These are phyloP conservation scores for Microcebus ravelobensis DNA, from an alignment of 2,113 vertebrate genomes.

Conservation along the genomic window DNA sequence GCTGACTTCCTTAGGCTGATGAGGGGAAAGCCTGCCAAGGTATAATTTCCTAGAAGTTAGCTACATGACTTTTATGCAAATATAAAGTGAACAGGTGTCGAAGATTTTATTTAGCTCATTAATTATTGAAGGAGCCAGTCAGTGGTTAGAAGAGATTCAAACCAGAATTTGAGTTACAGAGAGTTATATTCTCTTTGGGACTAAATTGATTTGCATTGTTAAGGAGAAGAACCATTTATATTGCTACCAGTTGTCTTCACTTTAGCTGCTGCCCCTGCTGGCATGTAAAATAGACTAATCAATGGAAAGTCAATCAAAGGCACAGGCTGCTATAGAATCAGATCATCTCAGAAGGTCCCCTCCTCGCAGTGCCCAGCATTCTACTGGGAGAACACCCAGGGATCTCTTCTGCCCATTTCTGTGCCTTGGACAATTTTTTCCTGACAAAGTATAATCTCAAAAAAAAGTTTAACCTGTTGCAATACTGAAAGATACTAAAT, in stretches of 20 bases:
- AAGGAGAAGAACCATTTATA: neutral
- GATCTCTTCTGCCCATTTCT: neutral
- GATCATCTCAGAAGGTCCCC: neutral
- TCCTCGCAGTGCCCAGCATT: neutral
- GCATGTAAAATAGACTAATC: neutral
- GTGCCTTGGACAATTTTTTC: neutral
- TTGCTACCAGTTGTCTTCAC: neutral
- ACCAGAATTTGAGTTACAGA: constrained; percentile 39
- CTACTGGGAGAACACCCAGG: neutral
- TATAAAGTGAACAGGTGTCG: constrained; percentile 23
- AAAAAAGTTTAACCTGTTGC: neutral
- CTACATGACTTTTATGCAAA: neutral
- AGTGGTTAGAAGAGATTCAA: constrained; percentile 49
- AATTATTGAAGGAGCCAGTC: constrained; percentile 42
- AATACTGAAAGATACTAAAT: neutral
- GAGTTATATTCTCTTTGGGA: constrained; percentile 16
- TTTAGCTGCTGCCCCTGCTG: neutral
- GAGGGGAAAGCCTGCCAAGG: neutral
- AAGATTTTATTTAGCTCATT: constrained; percentile 64
- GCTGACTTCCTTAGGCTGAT: neutral
- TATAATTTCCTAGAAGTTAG: constrained; percentile 29
- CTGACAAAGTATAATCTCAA: neutral
- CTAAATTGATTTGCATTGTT: constrained; percentile 43
- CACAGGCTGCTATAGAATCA: neutral
- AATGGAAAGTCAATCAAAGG: constrained; percentile 34